Evolutionary conservation across 2,888 invertebrate species (phyloP).

Genomic region (Sarcophaga carnaria): DNA sequence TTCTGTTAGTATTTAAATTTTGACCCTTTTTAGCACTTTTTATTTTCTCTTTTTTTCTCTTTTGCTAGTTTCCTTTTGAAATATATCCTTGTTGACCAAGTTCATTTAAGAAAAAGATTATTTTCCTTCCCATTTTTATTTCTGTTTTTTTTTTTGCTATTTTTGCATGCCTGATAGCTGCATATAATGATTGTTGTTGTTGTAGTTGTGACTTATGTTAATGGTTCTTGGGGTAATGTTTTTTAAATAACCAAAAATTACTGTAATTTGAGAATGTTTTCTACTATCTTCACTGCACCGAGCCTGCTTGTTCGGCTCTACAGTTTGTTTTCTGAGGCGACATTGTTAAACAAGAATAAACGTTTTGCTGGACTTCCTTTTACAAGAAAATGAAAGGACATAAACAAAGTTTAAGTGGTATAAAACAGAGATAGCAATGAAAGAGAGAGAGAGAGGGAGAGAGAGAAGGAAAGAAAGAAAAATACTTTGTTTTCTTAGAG

Average conservation of each 20-base stretch:
- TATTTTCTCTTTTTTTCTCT: conserved; percentile 21
- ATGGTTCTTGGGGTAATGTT: conserved; percentile 64
- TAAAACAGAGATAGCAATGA: neutral
- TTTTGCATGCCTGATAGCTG: neutral
- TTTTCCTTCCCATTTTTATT: conserved; percentile 31
- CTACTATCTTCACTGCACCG: conserved; percentile 5
- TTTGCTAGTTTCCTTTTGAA: conserved; percentile 31
- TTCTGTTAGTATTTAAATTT: conserved; percentile 31
- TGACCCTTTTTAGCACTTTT: conserved; percentile 47
- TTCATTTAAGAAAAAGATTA: conserved; percentile 56
- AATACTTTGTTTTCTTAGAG: neutral
- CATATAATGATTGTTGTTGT: conserved; percentile 11
- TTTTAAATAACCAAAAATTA: conserved; percentile 67
- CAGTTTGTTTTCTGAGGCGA: neutral
- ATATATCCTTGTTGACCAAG: conserved; percentile 60
- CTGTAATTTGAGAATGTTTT: conserved; percentile 62
- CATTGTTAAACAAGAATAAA: neutral
- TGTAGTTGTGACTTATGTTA: conserved; percentile 64
- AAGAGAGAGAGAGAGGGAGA: too few relatives aligned
- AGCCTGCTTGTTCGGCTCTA: neutral
- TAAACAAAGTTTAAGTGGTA: conserved; percentile 33
- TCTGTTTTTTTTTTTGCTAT: conserved; percentile 12
- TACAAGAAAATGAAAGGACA: conserved; percentile 3
- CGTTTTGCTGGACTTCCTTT: conserved; percentile 28
- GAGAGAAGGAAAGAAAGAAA: neutral